Conservation (phyloP, 2,797 vertebrate genomes). For the Triplophysa bombifrons region DNA sequence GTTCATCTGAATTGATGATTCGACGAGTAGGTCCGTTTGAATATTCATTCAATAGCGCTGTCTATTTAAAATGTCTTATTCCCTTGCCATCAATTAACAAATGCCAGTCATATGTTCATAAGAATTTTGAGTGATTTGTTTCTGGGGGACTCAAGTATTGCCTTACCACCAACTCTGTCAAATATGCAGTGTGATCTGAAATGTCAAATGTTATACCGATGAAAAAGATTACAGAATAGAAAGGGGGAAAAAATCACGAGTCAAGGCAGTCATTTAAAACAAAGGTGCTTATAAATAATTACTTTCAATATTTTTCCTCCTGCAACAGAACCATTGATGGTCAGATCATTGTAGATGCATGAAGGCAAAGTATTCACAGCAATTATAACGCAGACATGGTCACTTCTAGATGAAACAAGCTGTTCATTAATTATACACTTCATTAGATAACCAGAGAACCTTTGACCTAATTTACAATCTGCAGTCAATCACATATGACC, state of each 20-base stretch:
- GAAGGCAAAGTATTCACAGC: not conserved
- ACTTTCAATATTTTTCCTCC: not conserved
- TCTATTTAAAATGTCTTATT: constrained; percentile 13
- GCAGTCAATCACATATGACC: not conserved
- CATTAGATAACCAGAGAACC: constrained; percentile 5
- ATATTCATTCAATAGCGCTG: constrained; percentile 22
- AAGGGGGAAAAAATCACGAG: no score
- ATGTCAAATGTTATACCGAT: not conserved
- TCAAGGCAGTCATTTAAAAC: not conserved
- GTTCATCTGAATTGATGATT: constrained; percentile 20
- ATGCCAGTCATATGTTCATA: constrained; percentile 10
- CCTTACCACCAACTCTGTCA: not conserved
- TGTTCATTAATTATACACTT: constrained; percentile 5
- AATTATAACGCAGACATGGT: not conserved
- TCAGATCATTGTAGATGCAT: not conserved
- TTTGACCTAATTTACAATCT: not conserved
- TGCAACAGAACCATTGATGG: not conserved
- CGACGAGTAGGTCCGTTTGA: not conserved
- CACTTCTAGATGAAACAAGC: constrained; percentile 2
- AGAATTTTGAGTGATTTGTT: not conserved
- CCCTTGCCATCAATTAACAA: constrained; percentile 5
- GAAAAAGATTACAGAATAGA: not conserved
- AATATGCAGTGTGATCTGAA: not conserved
- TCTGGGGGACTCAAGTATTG: not conserved
- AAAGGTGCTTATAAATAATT: not conserved